A percentile compares a stretch with the other conserved stretches of the same genome.
Evolutionary conservation across 2,888 invertebrate genomes (phyloP).

Genomic region (Meta bourneti): DNA sequence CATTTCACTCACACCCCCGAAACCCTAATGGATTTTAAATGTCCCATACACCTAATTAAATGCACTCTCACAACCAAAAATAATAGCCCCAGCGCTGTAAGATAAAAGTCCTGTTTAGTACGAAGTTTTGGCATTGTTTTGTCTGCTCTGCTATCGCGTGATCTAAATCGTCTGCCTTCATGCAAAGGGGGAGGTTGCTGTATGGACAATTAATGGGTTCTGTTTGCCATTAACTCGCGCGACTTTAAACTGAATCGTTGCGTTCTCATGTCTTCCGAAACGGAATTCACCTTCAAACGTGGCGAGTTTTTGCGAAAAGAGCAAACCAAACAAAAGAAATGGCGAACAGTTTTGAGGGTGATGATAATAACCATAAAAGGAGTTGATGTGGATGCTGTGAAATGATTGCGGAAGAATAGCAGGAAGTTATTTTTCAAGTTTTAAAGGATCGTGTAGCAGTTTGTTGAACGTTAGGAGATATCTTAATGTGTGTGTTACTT

Average conservation of each 20-base stretch:
- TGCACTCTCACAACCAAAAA: background rate
- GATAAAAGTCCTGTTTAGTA: background rate
- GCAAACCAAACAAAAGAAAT: background rate
- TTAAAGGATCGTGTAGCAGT: background rate
- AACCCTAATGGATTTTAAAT: slow-evolving; percentile 39
- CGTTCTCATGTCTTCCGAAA: background rate
- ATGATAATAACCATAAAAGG: background rate
- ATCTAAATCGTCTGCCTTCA: slow-evolving; percentile 38
- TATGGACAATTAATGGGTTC: slow-evolving; percentile 42
- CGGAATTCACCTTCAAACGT: too few species aligned
- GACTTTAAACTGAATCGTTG: background rate
- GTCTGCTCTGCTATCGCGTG: slow-evolving; percentile 13
- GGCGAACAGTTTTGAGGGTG: background rate
- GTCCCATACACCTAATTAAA: slow-evolving; percentile 38
- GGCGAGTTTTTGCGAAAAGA: too few species aligned
- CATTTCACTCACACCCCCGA: background rate
- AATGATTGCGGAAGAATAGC: background rate
- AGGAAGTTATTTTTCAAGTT: too few species aligned
- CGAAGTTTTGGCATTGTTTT: background rate
- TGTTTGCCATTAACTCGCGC: slow-evolving; percentile 3
- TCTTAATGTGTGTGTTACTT: background rate
- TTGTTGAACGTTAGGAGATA: background rate
- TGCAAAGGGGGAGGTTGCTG: background rate
- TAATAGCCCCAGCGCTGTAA: background rate
- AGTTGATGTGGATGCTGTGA: background rate